Percentiles rank a stretch among this genome's conserved stretches.
Evolutionary conservation across 2,113 vertebrate genomes (phyloP).

Genomic region (Nannospalax galili): DNA sequence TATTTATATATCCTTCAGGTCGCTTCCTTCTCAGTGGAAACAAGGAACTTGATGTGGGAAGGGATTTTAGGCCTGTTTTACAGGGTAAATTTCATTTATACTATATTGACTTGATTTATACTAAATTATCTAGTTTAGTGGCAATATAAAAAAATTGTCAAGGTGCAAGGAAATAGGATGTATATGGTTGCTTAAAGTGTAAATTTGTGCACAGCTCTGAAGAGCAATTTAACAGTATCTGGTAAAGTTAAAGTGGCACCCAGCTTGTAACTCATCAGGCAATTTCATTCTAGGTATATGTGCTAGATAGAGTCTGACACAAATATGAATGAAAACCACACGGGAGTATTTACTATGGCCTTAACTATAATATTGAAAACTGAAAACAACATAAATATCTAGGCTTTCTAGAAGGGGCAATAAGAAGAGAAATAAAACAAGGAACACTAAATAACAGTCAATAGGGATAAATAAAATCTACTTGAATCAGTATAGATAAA

Average conservation of each 20-base stretch:
- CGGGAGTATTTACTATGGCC: not conserved
- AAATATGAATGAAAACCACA: not conserved
- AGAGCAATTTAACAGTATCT: constrained; percentile 29
- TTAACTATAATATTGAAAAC: not conserved
- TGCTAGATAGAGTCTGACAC: constrained; percentile 15
- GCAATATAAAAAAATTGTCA: not conserved
- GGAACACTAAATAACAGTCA: not conserved
- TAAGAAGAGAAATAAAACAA: not conserved
- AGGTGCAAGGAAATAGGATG: not conserved
- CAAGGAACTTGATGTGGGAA: not conserved
- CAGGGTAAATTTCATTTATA: not conserved
- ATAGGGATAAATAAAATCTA: not conserved
- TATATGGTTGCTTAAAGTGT: not conserved
- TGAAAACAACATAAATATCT: not conserved
- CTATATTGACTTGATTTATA: not conserved
- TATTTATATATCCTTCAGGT: not conserved
- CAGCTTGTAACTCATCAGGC: not conserved
- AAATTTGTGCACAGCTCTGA: not conserved
- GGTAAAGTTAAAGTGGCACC: constrained; percentile 12
- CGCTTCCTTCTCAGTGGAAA: not conserved
- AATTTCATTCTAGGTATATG: not conserved
- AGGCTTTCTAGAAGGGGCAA: not conserved
- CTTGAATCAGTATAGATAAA: constrained; percentile 4
- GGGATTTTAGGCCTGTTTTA: not conserved
- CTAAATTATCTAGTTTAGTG: not conserved